A percentile compares a stretch with the other conserved stretches of the same genome.
Conservation (phyloP, 2,113 vertebrate species). For the Hylia prasina region DNA sequence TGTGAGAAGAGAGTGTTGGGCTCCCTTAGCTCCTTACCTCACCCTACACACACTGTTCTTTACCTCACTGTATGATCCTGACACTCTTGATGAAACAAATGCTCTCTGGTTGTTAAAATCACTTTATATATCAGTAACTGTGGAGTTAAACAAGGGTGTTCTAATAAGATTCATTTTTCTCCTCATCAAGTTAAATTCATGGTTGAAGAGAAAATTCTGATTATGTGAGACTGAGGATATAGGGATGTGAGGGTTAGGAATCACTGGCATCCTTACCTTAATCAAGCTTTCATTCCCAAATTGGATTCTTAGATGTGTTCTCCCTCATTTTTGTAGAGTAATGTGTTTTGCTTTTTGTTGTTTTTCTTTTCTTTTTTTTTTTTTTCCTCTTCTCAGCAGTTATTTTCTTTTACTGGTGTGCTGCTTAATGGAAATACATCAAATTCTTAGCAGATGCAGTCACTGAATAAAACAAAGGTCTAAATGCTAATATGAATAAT, state of each 20-base stretch:
- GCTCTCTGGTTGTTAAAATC: background rate
- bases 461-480: conserved; percentile 35
- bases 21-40: background rate
- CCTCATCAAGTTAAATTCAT: background rate
- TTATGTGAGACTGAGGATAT: background rate
- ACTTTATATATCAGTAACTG: background rate
- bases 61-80: background rate
- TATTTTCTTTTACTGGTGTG: background rate
- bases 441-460: conserved; percentile 7
- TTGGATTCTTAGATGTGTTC: background rate
- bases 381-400: background rate
- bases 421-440: background rate
- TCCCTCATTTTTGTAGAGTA: background rate
- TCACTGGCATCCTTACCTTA: background rate
- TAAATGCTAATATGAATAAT: conserved; percentile 35
- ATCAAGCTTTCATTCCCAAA: background rate
- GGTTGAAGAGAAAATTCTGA: background rate
- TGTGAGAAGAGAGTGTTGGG: background rate
- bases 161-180: background rate
- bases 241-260: background rate
- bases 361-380: background rate
- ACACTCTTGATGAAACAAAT: background rate
- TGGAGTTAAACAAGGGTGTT: background rate
- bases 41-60: rapidly evolving
- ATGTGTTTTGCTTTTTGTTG: background rate